Conservation (phyloP, 2,113 vertebrate genomes). For the Sebastes fasciatus region DNA sequence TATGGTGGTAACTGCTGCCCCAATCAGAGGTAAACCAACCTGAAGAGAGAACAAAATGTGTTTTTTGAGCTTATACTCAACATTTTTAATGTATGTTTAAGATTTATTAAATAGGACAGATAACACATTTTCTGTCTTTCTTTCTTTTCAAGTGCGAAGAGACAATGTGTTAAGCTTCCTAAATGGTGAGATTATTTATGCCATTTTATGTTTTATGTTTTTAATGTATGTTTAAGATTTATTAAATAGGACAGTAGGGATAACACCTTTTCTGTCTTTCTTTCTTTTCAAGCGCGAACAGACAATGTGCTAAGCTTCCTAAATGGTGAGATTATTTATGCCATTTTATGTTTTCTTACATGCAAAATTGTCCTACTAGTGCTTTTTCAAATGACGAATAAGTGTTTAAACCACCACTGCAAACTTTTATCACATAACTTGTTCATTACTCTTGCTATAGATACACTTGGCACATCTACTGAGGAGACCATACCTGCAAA, state of each 20-base stretch:
- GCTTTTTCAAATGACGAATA: neutral
- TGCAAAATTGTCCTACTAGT: neutral
- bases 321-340: slow-evolving; percentile 55
- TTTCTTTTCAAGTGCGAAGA: slow-evolving; percentile 50
- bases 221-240: neutral
- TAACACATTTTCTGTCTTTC: neutral
- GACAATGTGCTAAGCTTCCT: slow-evolving; percentile 69
- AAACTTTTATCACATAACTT: neutral
- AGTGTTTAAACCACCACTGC: neutral
- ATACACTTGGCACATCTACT: slow-evolving; percentile 42
- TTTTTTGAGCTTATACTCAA: neutral
- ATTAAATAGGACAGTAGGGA: neutral
- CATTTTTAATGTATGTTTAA: neutral
- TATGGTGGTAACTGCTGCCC: slow-evolving; percentile 59
- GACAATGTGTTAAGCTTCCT: slow-evolving; percentile 68
- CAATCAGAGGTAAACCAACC: slow-evolving; percentile 72
- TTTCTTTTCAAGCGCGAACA: slow-evolving; percentile 50
- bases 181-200: slow-evolving; percentile 55
- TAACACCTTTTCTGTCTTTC: neutral
- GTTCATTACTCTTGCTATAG: slow-evolving; percentile 43
- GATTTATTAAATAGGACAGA: neutral
- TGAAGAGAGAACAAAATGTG: neutral
- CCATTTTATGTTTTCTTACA: neutral
- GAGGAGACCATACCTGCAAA: slow-evolving; percentile 31
- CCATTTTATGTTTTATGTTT: neutral